phyloP scores from a whole-genome alignment of 2,113 vertebrate species.

The Echinops telfairi region DNA sequence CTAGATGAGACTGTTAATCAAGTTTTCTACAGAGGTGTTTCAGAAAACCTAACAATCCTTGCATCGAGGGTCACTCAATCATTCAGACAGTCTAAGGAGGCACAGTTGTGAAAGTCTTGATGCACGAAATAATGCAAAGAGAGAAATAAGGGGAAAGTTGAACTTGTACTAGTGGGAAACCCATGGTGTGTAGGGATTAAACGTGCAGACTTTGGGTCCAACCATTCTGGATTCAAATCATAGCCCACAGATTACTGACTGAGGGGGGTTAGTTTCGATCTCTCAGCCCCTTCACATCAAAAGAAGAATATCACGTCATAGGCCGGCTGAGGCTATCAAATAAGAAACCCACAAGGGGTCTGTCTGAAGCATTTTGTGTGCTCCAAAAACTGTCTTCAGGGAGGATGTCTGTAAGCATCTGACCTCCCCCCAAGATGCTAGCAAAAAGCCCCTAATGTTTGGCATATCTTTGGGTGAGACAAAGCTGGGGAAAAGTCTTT shows the following conservation, averaged over 20 bases:
- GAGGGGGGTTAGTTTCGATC: not conserved
- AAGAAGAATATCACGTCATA: not conserved
- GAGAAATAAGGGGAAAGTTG: conserved; percentile 46
- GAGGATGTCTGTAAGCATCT: too few relatives aligned
- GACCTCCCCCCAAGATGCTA: too few relatives aligned
- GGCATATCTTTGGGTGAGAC: too few relatives aligned
- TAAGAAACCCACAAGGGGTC: conserved; percentile 5
- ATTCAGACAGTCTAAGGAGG: conserved; percentile 73
- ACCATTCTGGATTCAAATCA: conserved; percentile 47
- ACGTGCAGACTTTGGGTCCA: not conserved
- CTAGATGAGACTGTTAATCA: too few relatives aligned
- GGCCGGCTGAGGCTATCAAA: conserved; percentile 12
- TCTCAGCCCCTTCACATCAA: not conserved
- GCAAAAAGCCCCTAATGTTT: too few relatives aligned
- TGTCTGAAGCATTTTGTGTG: not conserved
- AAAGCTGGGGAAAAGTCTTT: too few relatives aligned
- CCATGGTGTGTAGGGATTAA: conserved; percentile 43
- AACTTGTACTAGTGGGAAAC: conserved; percentile 6
- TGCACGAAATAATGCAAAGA: conserved; percentile 67
- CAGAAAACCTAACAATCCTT: conserved; percentile 73
- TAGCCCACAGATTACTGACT: not conserved
- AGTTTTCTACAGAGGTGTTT: conserved; percentile 49
- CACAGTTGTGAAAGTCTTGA: conserved; percentile 67
- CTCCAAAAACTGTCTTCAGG: too few relatives aligned
- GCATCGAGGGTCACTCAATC: conserved; percentile 71